Base-by-base conservation (phyloP, 2,888 invertebrate species). In the Polylopha cassiicola region DNA sequence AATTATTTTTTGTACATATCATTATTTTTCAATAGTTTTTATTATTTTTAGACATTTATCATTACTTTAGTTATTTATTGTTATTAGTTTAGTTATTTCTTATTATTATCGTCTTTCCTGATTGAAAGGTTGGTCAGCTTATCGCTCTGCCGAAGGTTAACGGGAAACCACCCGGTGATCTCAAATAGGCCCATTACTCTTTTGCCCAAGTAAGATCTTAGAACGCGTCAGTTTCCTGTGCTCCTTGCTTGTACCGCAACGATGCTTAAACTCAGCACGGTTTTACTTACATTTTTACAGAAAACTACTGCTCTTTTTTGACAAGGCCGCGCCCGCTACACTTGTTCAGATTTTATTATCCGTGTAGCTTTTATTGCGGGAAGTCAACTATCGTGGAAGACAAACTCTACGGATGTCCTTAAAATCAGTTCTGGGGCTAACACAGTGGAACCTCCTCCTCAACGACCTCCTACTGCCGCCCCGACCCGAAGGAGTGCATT, bases 261-360 rank as follows among this genome's bases (percentile, higher is more conserved):
- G 21, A 46, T 2, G 45, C 45, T 4, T 11, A 9, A 0, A 7
- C n/a, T n/a, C 58, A 59, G 24, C 50, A 47, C 20, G 56, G 61
- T 0, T 61, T 59, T 15, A 42, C 23, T 2, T 20, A 21, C 1
- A 21, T 61, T 0, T 48, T 56, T 16, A 26, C 58, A 4, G 61
- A 61, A 46, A 61, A 65, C n/a, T 45, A 52, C 3, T 61, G 59
- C 0, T 64, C 62, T 3, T 65, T 65, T 33, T 48, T 51, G 28
- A 52, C 48, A 21, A 52, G 50, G 2, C 54, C 51, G 54, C 54
- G 56, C 60, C 52, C 58, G 0, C 48, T 53, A 16, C 47, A 58
- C 37, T 1, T 64, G 24, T 24, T 11, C 11, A 28, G 27, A 22
- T 18, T 61, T 63, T 27, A 8, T 28, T 1, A 16, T 30, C 9